phyloP scores from a whole-genome alignment of 2,888 invertebrate species.

The Lobophora halterata region DNA sequence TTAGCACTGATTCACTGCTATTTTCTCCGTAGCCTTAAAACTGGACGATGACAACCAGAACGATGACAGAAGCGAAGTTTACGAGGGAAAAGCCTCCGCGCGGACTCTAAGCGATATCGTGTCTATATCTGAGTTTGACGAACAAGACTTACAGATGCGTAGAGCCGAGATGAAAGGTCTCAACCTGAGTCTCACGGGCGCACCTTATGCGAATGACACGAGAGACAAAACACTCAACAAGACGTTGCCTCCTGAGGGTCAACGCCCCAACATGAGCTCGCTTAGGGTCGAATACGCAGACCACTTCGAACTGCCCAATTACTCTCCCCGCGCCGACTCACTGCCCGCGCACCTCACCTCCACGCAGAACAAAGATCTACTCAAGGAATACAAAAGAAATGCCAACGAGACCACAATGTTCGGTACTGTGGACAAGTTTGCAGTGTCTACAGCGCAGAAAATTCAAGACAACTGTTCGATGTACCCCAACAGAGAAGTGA shows the following conservation, averaged over 20 bases:
- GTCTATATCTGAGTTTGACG: constrained; percentile 87
- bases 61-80: constrained; percentile 63
- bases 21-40: constrained; percentile 74
- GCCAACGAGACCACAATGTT: constrained; percentile 70
- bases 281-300: constrained; percentile 59
- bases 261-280: constrained; percentile 61
- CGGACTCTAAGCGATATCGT: constrained; percentile 87
- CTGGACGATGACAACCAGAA: constrained; percentile 79
- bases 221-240: constrained; percentile 49
- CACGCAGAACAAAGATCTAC: constrained; percentile 57
- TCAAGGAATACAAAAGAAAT: constrained; percentile 62
- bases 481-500: constrained; percentile 70
- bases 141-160: constrained; percentile 81
- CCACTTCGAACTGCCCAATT: constrained; percentile 51
- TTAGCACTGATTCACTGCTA: constrained; percentile 41
- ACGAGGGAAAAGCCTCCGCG: constrained; percentile 82
- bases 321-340: constrained; percentile 64
- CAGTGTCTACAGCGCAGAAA: constrained; percentile 48
- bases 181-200: constrained; percentile 48
- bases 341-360: constrained; percentile 66
- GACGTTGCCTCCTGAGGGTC: constrained; percentile 61
- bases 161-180: constrained; percentile 66
- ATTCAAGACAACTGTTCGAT: constrained; percentile 74
- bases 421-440: constrained; percentile 48
- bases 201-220: constrained; percentile 41